These are phyloP conservation scores for Cyclina sinensis DNA, from an alignment of 1,140 invertebrate genomes.

Conservation along the genomic window DNA sequence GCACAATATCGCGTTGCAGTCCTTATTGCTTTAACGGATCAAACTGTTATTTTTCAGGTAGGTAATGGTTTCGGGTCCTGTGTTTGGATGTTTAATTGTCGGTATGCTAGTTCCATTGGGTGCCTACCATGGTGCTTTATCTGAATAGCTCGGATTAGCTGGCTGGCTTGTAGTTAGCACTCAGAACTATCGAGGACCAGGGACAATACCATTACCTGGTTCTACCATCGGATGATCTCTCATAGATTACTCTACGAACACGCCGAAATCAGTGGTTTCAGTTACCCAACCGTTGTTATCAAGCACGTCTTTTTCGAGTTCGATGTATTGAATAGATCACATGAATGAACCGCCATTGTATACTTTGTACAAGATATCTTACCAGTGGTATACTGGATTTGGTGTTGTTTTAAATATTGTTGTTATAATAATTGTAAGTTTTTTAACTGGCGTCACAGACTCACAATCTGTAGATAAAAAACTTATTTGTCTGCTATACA, in stretches of 20 bases:
- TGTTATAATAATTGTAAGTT: conserved; percentile 90
- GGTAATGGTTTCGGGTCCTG: conserved; percentile 36
- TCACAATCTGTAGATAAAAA: conserved; percentile 60
- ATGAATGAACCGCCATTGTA: not conserved
- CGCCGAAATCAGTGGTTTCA: too few species aligned
- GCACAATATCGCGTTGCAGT: not conserved
- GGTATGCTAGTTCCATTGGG: conserved; percentile 41
- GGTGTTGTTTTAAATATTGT: conserved; percentile 89
- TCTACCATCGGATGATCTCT: conserved; percentile 76
- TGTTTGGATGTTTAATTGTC: conserved; percentile 25
- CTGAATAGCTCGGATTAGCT: conserved; percentile 91
- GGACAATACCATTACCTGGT: conserved; percentile 89
- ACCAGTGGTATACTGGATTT: conserved; percentile 93
- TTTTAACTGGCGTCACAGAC: conserved; percentile 76
- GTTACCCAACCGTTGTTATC: too few species aligned
- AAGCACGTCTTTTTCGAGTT: too few species aligned
- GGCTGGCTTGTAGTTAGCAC: conserved; percentile 94
- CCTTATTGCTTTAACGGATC: not conserved
- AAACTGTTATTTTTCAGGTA: conserved; percentile 88
- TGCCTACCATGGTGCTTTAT: conserved; percentile 91
- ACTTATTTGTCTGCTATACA: conserved; percentile 71
- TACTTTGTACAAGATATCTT: conserved; percentile 92
- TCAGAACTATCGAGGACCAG: conserved; percentile 88
- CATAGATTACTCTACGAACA: not conserved
- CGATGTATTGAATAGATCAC: too few species aligned